These are phyloP conservation scores for Grus americana DNA, from an alignment of 2,113 vertebrate genomes.

Conservation along the genomic window DNA sequence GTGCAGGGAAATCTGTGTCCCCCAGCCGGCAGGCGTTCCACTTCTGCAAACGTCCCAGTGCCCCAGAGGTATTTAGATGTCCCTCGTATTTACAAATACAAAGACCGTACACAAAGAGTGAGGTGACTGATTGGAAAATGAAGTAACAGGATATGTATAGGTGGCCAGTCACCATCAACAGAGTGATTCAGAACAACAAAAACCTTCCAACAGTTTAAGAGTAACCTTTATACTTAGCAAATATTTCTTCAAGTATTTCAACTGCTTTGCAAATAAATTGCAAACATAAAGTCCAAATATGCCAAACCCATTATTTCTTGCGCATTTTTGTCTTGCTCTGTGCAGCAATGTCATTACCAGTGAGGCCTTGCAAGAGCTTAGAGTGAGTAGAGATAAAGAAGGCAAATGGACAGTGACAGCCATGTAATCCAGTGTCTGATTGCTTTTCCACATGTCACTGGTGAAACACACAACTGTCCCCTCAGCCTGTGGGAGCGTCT, in stretches of 20 bases:
- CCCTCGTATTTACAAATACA: background rate
- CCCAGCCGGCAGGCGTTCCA: background rate
- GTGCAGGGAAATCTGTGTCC: background rate
- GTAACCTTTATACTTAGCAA: background rate
- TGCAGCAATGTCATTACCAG: conserved; percentile 33
- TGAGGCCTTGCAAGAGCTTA: conserved; percentile 25
- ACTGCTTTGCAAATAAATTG: background rate
- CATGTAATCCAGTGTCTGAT: conserved; percentile 76
- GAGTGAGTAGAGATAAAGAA: conserved; percentile 71
- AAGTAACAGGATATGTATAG: background rate
- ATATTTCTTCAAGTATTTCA: background rate
- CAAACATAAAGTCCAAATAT: background rate
- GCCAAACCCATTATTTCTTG: background rate
- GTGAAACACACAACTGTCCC: conserved; percentile 50
- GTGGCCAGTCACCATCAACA: background rate
- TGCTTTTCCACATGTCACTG: conserved; percentile 74
- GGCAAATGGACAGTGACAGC: conserved; percentile 71
- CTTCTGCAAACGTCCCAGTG: background rate
- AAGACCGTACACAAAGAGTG: background rate
- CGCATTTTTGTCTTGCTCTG: background rate
- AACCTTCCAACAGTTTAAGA: background rate
- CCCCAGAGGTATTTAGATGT: background rate
- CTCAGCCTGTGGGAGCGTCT: conserved; percentile 39
- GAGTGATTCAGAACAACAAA: background rate
- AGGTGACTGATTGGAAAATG: background rate